Evolutionary conservation across 92 coral and sea anemone genomes (phyloP), one percentile per base, ranked within the genome.

Genomic region (Pocillopora meandrina): DNA sequence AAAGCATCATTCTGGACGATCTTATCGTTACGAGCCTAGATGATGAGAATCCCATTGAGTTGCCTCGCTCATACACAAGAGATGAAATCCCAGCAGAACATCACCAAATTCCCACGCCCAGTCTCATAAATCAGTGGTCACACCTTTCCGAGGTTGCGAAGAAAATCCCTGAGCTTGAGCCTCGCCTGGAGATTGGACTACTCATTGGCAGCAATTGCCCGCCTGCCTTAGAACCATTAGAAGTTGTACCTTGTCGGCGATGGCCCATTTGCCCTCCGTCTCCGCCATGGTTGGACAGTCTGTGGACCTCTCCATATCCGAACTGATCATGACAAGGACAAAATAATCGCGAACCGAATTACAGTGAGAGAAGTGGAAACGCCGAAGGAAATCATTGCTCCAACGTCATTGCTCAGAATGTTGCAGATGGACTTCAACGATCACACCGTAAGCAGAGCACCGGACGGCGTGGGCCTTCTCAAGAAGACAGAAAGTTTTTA

Each of bases 241-340:
- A 82, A 85, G 93, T 93, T 49, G 84, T 90, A 15, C 96, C 92
- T 20, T 86, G 93, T 42, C 69, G 71, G 92, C 10, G 80, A 82
- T 77, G 95, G 95, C 36, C 91, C 95, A 19, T 92, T 89, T 35
- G 95, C 95, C 12, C 71, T 92, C 60, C 92, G 84, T 19, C 84
- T 89, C 14, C 78, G 87, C 34, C 91, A 92, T 72, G 95, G 91
- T 20, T 92, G 92, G 92, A 88, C 92, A 16, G 82, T 92, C 42
- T 86, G 89, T 52, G 87, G 89, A 3, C 92, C 92, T 13, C 62
- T 92, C 49, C 66, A 49, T 57, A 52, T 88, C 35, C 16, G 64
- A 7, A 83, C 55, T 61, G 56, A 79, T 55, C 59, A 52, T 18
- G 19, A 63, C 23, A 70, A 33, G 6, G 9, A 72, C 6, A 68